Conservation (phyloP, 2,113 vertebrate genomes). For the Desmodus rotundus region DNA sequence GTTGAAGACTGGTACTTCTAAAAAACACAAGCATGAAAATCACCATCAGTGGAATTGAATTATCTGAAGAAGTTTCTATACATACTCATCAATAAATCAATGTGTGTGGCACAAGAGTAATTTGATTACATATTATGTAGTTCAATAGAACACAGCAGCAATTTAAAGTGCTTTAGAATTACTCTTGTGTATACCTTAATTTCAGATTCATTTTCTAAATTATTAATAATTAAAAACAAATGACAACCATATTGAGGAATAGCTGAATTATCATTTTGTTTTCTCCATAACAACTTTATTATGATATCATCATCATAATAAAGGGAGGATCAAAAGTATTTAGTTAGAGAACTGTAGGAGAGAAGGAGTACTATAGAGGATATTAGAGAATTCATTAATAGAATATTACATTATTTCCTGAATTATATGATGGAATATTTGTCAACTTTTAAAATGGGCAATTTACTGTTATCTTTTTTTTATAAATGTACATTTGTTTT, state of each 20-base stretch:
- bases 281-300: neutral
- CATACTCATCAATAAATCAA: neutral
- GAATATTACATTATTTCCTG: neutral
- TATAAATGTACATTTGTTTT: neutral
- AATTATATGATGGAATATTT: neutral
- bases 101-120: neutral
- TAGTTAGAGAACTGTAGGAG: neutral
- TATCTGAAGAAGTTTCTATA: neutral
- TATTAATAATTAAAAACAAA: conserved; percentile 28
- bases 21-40: neutral
- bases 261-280: neutral
- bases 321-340: neutral
- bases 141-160: neutral
- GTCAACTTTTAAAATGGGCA: neutral
- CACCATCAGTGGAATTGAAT: neutral
- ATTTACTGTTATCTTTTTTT: neutral
- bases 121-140: neutral
- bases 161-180: neutral
- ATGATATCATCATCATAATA: neutral
- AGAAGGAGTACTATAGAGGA: neutral
- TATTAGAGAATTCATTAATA: neutral
- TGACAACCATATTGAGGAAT: neutral
- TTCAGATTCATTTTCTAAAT: conserved; percentile 40
- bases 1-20: neutral
- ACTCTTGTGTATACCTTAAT: neutral